Percentiles rank a stretch among this genome's conserved stretches.
Evolutionary conservation across 2,113 vertebrate species (phyloP).

Genomic region (Lynx canadensis): DNA sequence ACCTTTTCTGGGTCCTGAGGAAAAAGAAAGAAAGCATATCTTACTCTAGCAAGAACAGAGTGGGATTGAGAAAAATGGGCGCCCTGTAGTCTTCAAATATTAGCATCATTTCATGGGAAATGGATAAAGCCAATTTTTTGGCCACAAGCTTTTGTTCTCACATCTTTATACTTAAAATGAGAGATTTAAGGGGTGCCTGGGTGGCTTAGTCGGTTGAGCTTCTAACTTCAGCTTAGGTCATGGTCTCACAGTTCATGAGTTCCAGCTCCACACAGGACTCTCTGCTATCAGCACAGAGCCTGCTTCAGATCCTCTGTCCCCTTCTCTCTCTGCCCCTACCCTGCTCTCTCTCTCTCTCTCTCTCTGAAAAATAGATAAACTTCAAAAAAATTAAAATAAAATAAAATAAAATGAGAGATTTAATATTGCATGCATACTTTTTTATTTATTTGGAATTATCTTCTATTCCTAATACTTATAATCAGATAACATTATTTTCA

Average conservation of each 20-base stretch:
- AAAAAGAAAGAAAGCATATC: neutral
- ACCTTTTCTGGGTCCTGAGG: neutral
- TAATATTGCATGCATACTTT: neutral
- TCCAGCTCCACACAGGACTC: too few relatives aligned
- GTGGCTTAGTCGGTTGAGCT: too few relatives aligned
- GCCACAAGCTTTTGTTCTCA: neutral
- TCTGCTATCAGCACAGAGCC: too few relatives aligned
- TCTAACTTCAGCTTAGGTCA: too few relatives aligned
- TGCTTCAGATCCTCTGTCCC: too few relatives aligned
- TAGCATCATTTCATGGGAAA: neutral
- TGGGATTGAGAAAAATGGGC: neutral
- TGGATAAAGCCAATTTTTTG: neutral
- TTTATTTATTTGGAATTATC: constrained; percentile 15
- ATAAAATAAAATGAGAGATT: constrained; percentile 23
- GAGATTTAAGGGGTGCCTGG: neutral
- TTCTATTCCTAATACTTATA: neutral
- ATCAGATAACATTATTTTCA: neutral
- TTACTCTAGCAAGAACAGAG: neutral
- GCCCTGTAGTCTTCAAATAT: neutral
- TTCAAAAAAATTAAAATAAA: too few relatives aligned
- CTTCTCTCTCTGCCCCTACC: too few relatives aligned
- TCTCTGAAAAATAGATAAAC: too few relatives aligned
- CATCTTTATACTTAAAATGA: constrained; percentile 40
- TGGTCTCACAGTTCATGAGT: too few relatives aligned
- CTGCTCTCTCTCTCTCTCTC: too few relatives aligned